Evolutionary conservation across 2,888 invertebrate genomes (phyloP).

Genomic region (Camponotus fellah): DNA sequence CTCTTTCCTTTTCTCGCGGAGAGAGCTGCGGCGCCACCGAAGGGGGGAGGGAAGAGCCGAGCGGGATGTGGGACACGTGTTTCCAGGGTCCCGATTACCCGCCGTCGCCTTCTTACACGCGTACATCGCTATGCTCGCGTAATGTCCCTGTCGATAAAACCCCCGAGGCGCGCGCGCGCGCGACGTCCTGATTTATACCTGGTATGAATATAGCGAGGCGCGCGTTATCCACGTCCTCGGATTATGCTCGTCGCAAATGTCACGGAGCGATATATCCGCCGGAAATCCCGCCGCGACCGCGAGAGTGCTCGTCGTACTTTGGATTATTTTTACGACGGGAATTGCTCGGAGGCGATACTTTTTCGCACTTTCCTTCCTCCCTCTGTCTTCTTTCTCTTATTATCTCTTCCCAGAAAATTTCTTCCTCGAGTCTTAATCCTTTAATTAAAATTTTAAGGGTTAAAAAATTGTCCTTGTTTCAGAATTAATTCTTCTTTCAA

Average conservation of each 20-base stretch:
- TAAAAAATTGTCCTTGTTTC: not conserved
- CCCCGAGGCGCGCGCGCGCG: slow-evolving; percentile 53
- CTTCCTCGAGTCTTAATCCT: not conserved
- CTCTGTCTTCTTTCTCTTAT: not conserved
- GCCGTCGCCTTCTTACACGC: slow-evolving; percentile 80
- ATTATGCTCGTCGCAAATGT: slow-evolving; percentile 52
- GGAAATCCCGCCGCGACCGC: slow-evolving; percentile 43
- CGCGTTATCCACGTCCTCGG: slow-evolving; percentile 43
- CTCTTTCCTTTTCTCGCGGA: too few relatives aligned
- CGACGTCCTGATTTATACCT: slow-evolving; percentile 66
- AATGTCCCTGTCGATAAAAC: slow-evolving; percentile 76
- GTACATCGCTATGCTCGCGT: slow-evolving; percentile 75
- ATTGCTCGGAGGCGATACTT: not conserved
- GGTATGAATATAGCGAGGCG: slow-evolving; percentile 50
- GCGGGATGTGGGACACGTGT: slow-evolving; percentile 80
- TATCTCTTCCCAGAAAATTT: not conserved
- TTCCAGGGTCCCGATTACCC: slow-evolving; percentile 82
- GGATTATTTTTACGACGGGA: slow-evolving; percentile 39
- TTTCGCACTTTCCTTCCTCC: not conserved
- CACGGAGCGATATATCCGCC: slow-evolving; percentile 37
- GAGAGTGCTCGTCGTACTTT: slow-evolving; percentile 40
- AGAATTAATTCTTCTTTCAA: not conserved
- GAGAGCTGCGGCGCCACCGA: slow-evolving; percentile 1
- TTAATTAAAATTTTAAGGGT: slow-evolving; percentile 1
- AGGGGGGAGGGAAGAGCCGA: slow-evolving; percentile 2